Base-by-base conservation (phyloP, 1,140 invertebrate genomes). In the Papilio dardanus region DNA sequence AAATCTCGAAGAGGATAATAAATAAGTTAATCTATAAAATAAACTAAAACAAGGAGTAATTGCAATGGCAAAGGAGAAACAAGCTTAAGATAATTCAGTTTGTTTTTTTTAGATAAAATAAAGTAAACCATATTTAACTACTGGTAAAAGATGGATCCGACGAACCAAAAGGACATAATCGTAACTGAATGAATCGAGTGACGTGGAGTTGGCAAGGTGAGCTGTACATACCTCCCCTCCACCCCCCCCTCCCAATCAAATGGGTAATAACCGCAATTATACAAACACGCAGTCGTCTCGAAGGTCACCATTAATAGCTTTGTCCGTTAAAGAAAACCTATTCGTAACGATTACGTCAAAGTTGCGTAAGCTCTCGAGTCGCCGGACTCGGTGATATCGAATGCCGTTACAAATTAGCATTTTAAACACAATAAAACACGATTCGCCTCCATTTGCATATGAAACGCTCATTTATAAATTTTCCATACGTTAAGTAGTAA, bases 321-420 rank as follows among this genome's bases (percentile, higher is more conserved):
- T 69, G 33, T 69, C 67, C 35, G 31, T 69, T 69, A 69, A 66
- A 66, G 65, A 66, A 66, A 66, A 66, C 65, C 65, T 69, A 69
- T 69, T 69, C 67, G 31, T 69, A 66, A 66, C 35, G 67, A 69
- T 69, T 69, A 69, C 67, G 67, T 69, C 67, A 42, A 69, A 69
- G 67, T 69, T 69, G 33, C 67, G 67, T 69, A 69, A 69, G 67
- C 67, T 40, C 35, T n/a, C n/a, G 33, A 35, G 67, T 21, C 31
- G 33, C 19, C 35, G 35, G 10, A 24, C 10, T 69, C 33, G 12
- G 3, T 35, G 67, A 66, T 66, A 66, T 35, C 33, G 19, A 69
- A 42, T 69, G 31, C 67, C 67, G 67, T 69, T 69, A 69, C 67
- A 40, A 69, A 69, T 69, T 69, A 21, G 5, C 67, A 69, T 69